phyloP scores from a whole-genome alignment of 2,797 vertebrate species.

The Nannoperca australis region DNA sequence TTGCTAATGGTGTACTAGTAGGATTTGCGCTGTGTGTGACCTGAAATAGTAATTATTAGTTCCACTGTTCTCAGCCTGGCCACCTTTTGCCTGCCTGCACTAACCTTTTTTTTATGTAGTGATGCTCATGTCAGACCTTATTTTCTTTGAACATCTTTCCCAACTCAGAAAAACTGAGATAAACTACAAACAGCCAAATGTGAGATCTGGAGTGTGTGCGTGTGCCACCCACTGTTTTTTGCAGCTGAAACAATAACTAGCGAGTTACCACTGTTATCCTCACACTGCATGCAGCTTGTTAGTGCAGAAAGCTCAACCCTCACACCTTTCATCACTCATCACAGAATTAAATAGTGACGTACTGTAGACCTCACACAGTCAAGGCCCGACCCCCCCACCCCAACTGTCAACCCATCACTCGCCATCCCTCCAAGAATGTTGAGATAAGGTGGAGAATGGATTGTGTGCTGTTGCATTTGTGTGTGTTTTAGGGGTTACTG shows the following conservation, averaged over 20 bases:
- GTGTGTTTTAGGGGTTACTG: constrained; percentile 4
- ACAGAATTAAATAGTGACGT: not conserved
- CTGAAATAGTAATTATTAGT: not conserved
- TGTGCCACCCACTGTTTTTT: no score
- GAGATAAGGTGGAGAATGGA: constrained; percentile 1
- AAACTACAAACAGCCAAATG: not conserved
- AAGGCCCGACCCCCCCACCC: no score
- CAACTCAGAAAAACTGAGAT: not conserved
- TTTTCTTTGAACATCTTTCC: not conserved
- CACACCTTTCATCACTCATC: not conserved
- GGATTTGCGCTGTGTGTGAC: not conserved
- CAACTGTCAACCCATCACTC: not conserved
- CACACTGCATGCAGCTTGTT: not conserved
- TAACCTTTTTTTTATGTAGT: not conserved
- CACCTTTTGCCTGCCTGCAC: not conserved
- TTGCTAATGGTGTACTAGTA: not conserved
- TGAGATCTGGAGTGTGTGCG: not conserved
- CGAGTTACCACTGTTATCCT: no score
- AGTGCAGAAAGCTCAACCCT: not conserved
- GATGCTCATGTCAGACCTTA: not conserved
- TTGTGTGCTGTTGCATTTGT: constrained; percentile 7
- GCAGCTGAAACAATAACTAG: no score
- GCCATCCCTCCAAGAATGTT: not conserved
- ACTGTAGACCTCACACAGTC: constrained; percentile 1
- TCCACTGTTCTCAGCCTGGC: not conserved